Base-by-base conservation (phyloP, 2,113 vertebrate species). In the Eulemur rufifrons region DNA sequence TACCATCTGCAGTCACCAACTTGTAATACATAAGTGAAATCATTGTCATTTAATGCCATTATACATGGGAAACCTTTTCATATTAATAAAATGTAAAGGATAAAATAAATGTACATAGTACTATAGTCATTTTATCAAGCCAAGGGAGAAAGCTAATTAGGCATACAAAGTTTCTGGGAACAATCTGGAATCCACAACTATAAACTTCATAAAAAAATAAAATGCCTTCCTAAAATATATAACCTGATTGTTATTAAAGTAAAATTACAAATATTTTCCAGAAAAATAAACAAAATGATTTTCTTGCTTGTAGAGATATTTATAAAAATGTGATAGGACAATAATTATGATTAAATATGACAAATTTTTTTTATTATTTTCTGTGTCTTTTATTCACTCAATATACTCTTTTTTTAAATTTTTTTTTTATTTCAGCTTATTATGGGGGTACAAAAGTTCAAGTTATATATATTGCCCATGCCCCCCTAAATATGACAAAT, bases 311-410 rank as follows among this genome's bases (percentile, higher is more conserved):
- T 45, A 89, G 29, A 88, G 13, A 5, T 74, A 82, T 77, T 88
- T 82, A 50, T 64, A 63, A 93, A 94, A 94, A 97, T 84, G n/a
- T 64, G 14, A 82, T 81, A 39, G 2, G n/a, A n/a, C 8, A 88
- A 45, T 61, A 66, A 63, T 52, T 34, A 34, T 73, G 32, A 77
- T 73, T 91, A 83, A 77, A 61, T 94, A 3, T 73, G 0, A 1
- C 86, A 87, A 5, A 66, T 89, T 95, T 87, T 73, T 39, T 39
- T 39, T 39, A 39, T 39, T 39, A 39, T 39, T 39, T 39, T 39
- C 39, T 39, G 39, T 39, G 39, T 39, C 39, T 39, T 39, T 39
- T 39, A 39, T 39, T 39, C 39, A 39, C 39, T 39, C 39, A 39
- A 39, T 39, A 39, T 39, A 39, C 39, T 39, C 39, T 39, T 39